Conservation (phyloP, 2,888 invertebrate genomes). For the Unio delphinus region DNA sequence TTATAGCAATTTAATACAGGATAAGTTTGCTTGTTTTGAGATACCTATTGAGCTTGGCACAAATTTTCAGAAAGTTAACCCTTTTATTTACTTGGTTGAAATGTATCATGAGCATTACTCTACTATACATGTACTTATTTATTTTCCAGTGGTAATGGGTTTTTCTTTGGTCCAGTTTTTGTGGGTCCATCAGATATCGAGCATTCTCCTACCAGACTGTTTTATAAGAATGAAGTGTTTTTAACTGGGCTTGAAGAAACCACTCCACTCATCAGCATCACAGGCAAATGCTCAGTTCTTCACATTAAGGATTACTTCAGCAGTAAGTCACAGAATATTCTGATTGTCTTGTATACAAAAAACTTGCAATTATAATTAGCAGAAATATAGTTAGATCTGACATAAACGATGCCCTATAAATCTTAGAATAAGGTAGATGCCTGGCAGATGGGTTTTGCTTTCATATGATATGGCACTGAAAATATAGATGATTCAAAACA, state of each 20-base stretch:
- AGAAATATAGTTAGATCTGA: too few species aligned
- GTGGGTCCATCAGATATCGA: constrained; percentile 90
- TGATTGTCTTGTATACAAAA: not conserved
- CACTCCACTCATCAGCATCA: constrained; percentile 90
- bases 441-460: too few species aligned
- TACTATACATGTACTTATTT: not conserved
- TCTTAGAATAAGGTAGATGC: too few species aligned
- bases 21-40: too few species aligned
- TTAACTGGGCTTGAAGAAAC: constrained; percentile 92
- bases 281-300: constrained; percentile 91
- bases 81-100: too few species aligned
- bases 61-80: not conserved
- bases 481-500: too few species aligned
- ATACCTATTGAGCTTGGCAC: not conserved
- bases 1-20: too few species aligned
- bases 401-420: too few species aligned
- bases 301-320: constrained; percentile 91
- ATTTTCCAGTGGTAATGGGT: constrained; percentile 84
- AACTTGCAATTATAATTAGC: too few species aligned
- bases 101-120: too few species aligned
- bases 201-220: constrained; percentile 78
- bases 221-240: constrained; percentile 94
- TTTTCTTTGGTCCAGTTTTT: constrained; percentile 95
- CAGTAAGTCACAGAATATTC: constrained; percentile 76
- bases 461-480: too few species aligned